Base-by-base conservation (phyloP, 2,113 vertebrate genomes). In the Geothlypis trichas region DNA sequence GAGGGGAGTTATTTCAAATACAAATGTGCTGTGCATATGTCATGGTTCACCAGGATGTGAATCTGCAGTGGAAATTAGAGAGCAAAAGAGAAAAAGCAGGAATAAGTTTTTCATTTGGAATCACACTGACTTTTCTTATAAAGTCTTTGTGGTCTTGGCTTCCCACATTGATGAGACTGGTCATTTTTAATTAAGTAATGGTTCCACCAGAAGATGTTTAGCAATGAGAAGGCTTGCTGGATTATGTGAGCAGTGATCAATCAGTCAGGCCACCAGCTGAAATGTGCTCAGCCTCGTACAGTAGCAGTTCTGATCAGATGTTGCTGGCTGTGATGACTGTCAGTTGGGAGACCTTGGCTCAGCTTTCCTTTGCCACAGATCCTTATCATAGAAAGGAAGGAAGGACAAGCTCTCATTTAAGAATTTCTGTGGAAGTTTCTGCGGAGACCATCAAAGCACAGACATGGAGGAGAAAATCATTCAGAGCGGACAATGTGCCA, bases 1-100 rank as follows among this genome's bases (percentile, higher is more conserved):
- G 52, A 81, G 57, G 81, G 42, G 72, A 61, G 61, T 95, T 88
- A 83, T 94, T 95, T 94, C 92, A 90, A 68, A 90, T 63, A 74
- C 61, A 69, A 90, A 84, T 87, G 76, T 68, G 78, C 85, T 89
- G 67, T 87, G 47, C 89, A 77, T 93, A 68, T 92, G 93, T 77
- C 65, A 51, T 90, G 90, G 93, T 83, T 97, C 57, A 90, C 75
- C 67, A 90, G 65, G 37, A 91, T 0, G 1, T 81, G 84, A 84
- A 77, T 84, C 87, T 81, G 42, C 86, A 83, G 46, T 87, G 41
- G 79, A 68, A 96, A 95, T 82, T 73, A 37, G 84, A 88, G 55
- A 77, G 72, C 21, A 67, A 90, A 91, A 91, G 55, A 52, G 67
- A 72, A 76, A 76, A 74, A 90, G 27, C 7, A 33, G 71, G 39